These are phyloP conservation scores for Opisthocomus hoazin DNA, from an alignment of 2,113 vertebrate genomes.

Conservation along the genomic window DNA sequence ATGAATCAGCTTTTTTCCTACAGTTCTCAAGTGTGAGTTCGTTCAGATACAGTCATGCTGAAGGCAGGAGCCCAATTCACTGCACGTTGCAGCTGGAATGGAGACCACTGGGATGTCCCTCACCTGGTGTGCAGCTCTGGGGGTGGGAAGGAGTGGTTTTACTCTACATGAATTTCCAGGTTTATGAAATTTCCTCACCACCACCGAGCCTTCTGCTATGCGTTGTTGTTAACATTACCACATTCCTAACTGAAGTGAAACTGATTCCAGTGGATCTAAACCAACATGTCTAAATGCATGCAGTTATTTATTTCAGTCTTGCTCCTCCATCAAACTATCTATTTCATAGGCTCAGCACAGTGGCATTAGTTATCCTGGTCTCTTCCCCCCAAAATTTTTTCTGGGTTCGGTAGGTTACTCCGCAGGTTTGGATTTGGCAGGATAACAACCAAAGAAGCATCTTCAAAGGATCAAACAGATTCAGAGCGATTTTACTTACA, in stretches of 20 bases:
- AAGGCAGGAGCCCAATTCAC: background rate
- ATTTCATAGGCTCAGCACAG: background rate
- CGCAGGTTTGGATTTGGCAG: slow-evolving; percentile 25
- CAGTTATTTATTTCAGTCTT: background rate
- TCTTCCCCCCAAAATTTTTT: background rate
- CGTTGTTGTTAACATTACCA: background rate
- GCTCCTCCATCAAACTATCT: background rate
- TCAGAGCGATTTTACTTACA: slow-evolving; percentile 60
- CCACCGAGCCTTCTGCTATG: background rate
- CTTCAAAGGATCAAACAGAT: slow-evolving; percentile 72
- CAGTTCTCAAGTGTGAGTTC: background rate
- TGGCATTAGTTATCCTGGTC: background rate
- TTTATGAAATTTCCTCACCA: background rate
- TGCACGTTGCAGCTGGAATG: background rate
- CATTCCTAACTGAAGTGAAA: background rate
- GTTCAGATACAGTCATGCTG: background rate
- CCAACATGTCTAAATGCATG: background rate
- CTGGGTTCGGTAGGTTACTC: slow-evolving; percentile 15
- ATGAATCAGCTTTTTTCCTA: background rate
- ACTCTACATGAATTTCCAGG: background rate
- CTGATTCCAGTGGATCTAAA: background rate
- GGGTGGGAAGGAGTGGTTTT: background rate
- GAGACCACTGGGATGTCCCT: background rate
- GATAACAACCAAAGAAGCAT: slow-evolving; percentile 54
- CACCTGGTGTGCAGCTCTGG: background rate